phyloP scores from a whole-genome alignment of 2,113 vertebrate species.

The Enhydra lutris region DNA sequence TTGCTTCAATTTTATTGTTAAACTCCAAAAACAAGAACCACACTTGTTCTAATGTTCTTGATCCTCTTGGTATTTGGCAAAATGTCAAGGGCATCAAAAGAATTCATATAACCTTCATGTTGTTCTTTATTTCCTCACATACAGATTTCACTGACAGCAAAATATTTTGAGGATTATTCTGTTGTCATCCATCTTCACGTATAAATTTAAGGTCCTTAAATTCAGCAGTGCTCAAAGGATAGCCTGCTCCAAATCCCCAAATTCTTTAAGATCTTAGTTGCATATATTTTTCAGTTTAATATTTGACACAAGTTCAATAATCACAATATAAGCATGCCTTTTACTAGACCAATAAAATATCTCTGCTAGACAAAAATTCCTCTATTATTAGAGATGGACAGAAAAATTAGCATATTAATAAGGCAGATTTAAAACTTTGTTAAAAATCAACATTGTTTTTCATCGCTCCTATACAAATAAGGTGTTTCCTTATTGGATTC shows the following conservation, averaged over 20 bases:
- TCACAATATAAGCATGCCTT: neutral
- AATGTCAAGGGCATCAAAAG: constrained; percentile 4
- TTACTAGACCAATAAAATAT: neutral
- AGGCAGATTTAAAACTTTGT: neutral
- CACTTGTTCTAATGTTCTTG: neutral
- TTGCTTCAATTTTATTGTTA: neutral
- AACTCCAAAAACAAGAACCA: neutral
- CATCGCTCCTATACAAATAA: neutral
- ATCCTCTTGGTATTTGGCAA: constrained; percentile 29
- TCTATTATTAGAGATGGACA: neutral
- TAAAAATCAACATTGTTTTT: neutral
- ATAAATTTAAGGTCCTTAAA: neutral
- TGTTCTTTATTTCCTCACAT: neutral
- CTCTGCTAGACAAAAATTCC: neutral
- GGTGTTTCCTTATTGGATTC: neutral
- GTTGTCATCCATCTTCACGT: neutral
- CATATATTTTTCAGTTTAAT: constrained; percentile 18
- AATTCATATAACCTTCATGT: neutral
- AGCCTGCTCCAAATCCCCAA: neutral
- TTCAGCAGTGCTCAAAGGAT: neutral
- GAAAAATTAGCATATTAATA: neutral
- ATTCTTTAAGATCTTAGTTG: constrained; percentile 21
- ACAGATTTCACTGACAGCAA: neutral
- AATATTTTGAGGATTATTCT: constrained; percentile 27
- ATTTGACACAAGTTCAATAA: constrained; percentile 51